Conservation (phyloP, 2,113 vertebrate genomes). For the Poecile atricapillus region DNA sequence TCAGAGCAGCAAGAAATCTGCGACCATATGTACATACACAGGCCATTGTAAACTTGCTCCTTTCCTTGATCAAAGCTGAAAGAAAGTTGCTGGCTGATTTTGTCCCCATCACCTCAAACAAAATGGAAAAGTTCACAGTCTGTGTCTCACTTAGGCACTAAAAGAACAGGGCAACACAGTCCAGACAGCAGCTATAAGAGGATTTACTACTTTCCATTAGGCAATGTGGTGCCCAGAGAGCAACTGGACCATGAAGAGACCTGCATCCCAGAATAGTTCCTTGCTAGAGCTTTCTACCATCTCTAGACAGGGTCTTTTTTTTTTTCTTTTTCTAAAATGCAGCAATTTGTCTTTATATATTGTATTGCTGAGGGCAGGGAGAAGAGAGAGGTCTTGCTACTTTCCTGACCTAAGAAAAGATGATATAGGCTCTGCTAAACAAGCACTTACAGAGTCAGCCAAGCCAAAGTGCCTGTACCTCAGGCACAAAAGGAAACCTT, state of each 20-base stretch:
- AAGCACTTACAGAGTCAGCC: not conserved
- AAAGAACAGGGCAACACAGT: not conserved
- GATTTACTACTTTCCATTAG: conserved; percentile 10
- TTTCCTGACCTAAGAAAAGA: not conserved
- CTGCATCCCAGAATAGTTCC: not conserved
- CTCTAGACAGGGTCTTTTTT: not conserved
- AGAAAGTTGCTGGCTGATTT: not conserved
- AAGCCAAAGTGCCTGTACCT: not conserved
- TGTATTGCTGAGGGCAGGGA: not conserved
- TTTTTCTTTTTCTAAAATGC: not conserved
- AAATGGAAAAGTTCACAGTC: not conserved
- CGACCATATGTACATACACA: not conserved
- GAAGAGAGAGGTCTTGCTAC: not conserved
- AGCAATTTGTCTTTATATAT: not conserved
- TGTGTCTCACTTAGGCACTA: not conserved
- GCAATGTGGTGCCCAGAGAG: not conserved
- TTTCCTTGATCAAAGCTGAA: not conserved
- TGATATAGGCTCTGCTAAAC: not conserved
- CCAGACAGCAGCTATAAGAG: not conserved
- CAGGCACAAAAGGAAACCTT: not conserved
- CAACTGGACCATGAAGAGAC: not conserved
- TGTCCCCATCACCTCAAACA: not conserved
- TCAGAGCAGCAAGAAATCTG: not conserved
- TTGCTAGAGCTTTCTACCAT: not conserved
- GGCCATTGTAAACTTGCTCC: not conserved